Evolutionary conservation across 2,888 invertebrate genomes (phyloP), one percentile per base, ranked within the genome.

Genomic region (Apodemia duryi): DNA sequence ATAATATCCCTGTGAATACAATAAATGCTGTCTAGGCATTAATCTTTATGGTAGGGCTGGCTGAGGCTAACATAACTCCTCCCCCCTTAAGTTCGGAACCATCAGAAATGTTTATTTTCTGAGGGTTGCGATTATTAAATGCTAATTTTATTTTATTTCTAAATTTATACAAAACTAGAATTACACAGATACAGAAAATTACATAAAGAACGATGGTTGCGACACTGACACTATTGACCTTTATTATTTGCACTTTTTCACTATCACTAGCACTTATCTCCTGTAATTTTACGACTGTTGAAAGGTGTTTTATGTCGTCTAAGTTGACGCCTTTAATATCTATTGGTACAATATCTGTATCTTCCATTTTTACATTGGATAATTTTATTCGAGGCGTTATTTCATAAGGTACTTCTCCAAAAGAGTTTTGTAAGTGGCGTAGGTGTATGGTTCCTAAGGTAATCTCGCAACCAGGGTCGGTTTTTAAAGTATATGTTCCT

Each of bases 81-180:
- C 63, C 63, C 63, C 51, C 63, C 63, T 54, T 63, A 63, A 63
- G 54, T 63, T 63, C 54, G 54, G n/a, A 54, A 63, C 63, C 54
- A 38, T 63, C 38, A 38, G 63, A 62, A 63, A 63, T 38, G 7
- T 38, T 52, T 61, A 9, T 28, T 62, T 62, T 63, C 63, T 54
- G 63, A 54, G 54, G 54, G 63, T 63, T 54, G 4, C 63, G 63
- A 57, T 54, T 54, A 28, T 54, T 63, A 54, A 54, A 7, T 6
- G 32, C 13, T 6, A 54, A 7, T 35, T 29, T 43, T 28, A 62
- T 62, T 46, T 62, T 46, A 63, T 63, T 63, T 21, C 28, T 63
- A 54, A 63, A 63, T 28, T 54, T 63, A 54, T 41, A 63, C 6
- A 54, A 52, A n/a, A 32, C 63, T 52, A 63, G 6, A 38, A 21